Evolutionary conservation across 2,888 invertebrate species (phyloP), one percentile per base, ranked within the genome.

Genomic region (Meandrusa payeni): DNA sequence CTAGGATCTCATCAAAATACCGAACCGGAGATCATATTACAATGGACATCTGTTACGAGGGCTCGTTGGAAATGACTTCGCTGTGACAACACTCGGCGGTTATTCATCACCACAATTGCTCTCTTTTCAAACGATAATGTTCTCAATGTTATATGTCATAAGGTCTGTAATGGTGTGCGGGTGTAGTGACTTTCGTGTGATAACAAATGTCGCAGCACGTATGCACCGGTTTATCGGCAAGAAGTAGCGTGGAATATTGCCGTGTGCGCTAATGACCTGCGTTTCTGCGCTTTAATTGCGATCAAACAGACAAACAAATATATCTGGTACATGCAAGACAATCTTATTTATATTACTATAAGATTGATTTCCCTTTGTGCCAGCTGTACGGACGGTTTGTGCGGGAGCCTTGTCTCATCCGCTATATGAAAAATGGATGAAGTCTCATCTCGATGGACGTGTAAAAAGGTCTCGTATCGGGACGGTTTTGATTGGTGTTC

Each of bases 221-320:
- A 55, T 46, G 51, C 59, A 60, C 61, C 61, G 61, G 61, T 61
- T 61, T 56, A 52, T 55, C 51, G 29, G 57, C 71, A 83, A 85
- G 81, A 86, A 83, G 61, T 69, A 81, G 69, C 86, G 86, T 85
- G 85, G 86, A 86, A 83, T 86, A 86, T 86, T 82, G 78, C 76
- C 82, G 74, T 74, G 72, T 69, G 69, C 77, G 68, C 82, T 86
- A 86, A 86, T 86, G 86, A 85, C 61, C 75, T 70, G 77, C 74
- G 76, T 79, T 81, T 76, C 78, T 79, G 75, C 75, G 76, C 76
- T 85, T 85, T 86, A 86, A 86, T 86, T 86, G 86, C 81, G 68
- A 72, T 72, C 76, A 72, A 72, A 75, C 74, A 65, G 57, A 72
- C 61, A 65, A 65, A 72, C 77, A 61, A 56, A 63, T 54, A 49